Conservation (phyloP, 2,888 invertebrate species). For the Drosophila demipolita region DNA sequence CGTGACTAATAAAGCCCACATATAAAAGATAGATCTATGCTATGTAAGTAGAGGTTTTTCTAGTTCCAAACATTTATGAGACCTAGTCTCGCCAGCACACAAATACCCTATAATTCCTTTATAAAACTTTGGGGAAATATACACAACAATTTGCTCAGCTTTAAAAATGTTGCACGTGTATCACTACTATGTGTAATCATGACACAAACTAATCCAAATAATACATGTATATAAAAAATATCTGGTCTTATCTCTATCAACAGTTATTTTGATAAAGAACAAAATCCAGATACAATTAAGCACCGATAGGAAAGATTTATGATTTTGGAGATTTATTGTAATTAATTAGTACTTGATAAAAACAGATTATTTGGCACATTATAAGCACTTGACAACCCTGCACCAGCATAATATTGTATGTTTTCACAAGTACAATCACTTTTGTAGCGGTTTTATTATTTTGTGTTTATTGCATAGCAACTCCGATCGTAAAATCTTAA, state of each 20-base stretch:
- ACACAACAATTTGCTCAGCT: neutral
- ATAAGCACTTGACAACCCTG: slow-evolving; percentile 6
- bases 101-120: neutral
- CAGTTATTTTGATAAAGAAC: slow-evolving; percentile 22
- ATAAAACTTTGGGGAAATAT: neutral
- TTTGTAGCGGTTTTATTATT: neutral
- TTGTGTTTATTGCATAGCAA: slow-evolving; percentile 48
- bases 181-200: neutral
- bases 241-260: slow-evolving; percentile 6
- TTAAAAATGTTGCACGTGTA: neutral
- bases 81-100: neutral
- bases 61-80: neutral
- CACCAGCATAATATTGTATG: neutral
- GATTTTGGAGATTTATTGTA: slow-evolving; percentile 31
- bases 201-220: slow-evolving; percentile 17
- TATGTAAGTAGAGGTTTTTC: neutral
- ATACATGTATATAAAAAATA: neutral
- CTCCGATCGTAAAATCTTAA: slow-evolving; percentile 11
- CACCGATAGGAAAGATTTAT: slow-evolving; percentile 28
- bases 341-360: slow-evolving; percentile 35
- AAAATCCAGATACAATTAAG: neutral
- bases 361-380: slow-evolving; percentile 3
- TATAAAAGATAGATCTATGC: neutral
- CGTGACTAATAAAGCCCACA: neutral
- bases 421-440: slow-evolving; percentile 2